Conservation (phyloP, 2,888 invertebrate species). For the Noctua janthina region DNA sequence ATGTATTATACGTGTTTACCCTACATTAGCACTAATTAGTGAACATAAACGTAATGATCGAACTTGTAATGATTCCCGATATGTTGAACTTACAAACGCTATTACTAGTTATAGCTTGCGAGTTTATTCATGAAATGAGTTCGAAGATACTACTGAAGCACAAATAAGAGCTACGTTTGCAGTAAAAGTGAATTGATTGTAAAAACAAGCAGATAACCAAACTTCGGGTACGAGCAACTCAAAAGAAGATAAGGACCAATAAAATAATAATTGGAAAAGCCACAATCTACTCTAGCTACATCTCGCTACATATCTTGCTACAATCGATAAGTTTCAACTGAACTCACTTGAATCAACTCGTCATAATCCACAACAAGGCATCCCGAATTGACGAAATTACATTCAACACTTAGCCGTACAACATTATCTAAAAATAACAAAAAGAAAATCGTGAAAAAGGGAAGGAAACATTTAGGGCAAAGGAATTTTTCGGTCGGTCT, state of each 20-base stretch:
- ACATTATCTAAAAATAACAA: constrained; percentile 57
- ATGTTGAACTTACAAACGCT: background rate
- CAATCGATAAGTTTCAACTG: constrained; percentile 68
- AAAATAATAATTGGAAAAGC: constrained; percentile 47
- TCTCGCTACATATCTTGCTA: constrained; percentile 58
- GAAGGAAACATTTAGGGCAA: constrained; percentile 60
- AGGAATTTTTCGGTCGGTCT: constrained; percentile 61
- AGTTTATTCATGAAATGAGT: background rate
- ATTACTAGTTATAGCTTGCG: background rate
- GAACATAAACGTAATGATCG: background rate
- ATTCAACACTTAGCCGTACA: constrained; percentile 45
- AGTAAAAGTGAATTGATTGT: constrained; percentile 1
- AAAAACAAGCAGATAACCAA: constrained; percentile 14
- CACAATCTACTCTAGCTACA: constrained; percentile 46
- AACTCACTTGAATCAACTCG: constrained; percentile 72
- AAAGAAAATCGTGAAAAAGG: constrained; percentile 55
- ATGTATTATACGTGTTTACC: background rate
- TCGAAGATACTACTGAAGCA: constrained; percentile 2
- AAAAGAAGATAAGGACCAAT: constrained; percentile 20
- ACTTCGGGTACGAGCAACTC: constrained; percentile 2
- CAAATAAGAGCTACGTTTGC: constrained; percentile 3
- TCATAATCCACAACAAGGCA: constrained; percentile 74
- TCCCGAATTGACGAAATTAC: constrained; percentile 70
- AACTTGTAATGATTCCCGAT: background rate
- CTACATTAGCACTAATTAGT: background rate